Conservation (phyloP, 2,113 vertebrate genomes). For the Seriola dumerili region DNA sequence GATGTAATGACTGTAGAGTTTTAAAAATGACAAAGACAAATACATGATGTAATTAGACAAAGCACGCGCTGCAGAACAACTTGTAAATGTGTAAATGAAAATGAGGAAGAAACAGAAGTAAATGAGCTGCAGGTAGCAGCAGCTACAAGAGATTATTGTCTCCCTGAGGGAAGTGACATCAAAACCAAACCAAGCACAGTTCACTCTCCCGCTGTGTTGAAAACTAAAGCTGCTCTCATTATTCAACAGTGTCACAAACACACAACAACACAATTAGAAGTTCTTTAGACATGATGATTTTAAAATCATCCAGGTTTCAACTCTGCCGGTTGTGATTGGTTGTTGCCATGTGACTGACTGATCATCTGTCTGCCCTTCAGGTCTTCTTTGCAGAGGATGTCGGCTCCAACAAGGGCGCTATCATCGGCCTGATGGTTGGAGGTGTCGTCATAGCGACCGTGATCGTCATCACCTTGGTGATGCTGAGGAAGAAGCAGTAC, state of each 20-base stretch:
- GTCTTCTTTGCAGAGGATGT: conserved; percentile 98
- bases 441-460: conserved; percentile 98
- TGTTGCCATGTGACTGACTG: not conserved
- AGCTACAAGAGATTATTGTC: not conserved
- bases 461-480: conserved; percentile 98
- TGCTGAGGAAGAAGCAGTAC: conserved; percentile 99
- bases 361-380: conserved; percentile 62
- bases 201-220: conserved; percentile 1
- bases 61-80: not conserved
- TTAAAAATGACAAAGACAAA: not conserved
- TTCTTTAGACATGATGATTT: too few relatives aligned
- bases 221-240: not conserved
- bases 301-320: not conserved
- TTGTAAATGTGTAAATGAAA: not conserved
- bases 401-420: conserved; percentile 98
- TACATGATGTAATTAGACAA: conserved; percentile 1
- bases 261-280: not conserved
- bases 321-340: not conserved
- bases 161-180: not conserved
- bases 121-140: conserved; percentile 7
- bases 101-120: not conserved
- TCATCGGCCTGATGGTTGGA: conserved; percentile 99
- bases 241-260: not conserved
- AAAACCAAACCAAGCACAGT: not conserved
- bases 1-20: not conserved